Conservation (phyloP, 2,113 vertebrate species). For the Callorhinus ursinus region DNA sequence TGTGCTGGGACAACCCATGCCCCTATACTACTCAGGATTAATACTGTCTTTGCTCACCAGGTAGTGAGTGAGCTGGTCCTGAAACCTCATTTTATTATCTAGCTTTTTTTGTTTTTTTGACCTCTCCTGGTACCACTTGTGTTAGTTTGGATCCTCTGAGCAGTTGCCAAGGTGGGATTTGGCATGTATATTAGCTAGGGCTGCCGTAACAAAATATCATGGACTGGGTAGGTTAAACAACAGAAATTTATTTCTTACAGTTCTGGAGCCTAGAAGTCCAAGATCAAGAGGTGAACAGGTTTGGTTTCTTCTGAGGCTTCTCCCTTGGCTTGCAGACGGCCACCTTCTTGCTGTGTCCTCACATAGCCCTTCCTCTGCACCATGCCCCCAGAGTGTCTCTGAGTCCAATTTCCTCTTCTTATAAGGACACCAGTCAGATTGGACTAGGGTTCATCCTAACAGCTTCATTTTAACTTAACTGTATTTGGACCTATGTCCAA, state of each 20-base stretch:
- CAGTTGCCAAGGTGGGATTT: neutral
- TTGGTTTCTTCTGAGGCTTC: neutral
- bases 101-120: neutral
- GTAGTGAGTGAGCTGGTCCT: neutral
- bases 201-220: neutral
- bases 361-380: neutral
- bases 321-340: neutral
- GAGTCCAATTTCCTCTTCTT: neutral
- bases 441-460: neutral
- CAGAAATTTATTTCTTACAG: constrained; percentile 16
- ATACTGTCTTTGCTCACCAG: neutral
- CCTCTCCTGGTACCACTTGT: neutral
- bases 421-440: neutral
- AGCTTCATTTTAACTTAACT: neutral
- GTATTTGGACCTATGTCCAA: neutral
- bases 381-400: neutral
- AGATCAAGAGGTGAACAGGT: neutral
- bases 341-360: neutral
- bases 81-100: neutral
- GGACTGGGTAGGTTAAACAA: neutral
- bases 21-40: neutral
- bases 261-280: neutral
- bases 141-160: neutral
- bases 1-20: neutral
- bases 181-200: neutral